These are phyloP conservation scores for Brassicogethes aeneus DNA, from an alignment of 2,888 invertebrate genomes.

Conservation along the genomic window DNA sequence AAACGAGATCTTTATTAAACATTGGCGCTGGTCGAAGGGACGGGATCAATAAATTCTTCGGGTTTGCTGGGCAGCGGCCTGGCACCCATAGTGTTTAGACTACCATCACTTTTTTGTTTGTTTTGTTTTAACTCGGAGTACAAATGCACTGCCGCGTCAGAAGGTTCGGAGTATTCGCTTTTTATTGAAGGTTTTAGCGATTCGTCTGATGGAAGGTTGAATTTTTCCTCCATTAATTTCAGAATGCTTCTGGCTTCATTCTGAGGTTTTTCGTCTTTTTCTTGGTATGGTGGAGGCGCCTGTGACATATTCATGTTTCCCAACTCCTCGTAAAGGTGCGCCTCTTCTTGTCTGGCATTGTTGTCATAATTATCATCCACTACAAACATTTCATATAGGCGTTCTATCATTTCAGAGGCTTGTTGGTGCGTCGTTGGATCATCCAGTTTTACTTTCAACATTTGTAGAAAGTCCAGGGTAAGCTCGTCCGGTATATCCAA, in stretches of 20 bases:
- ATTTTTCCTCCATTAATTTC: conserved; percentile 51
- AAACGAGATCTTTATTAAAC: neutral
- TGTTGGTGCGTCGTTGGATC: conserved; percentile 65
- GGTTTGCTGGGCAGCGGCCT: conserved; percentile 60
- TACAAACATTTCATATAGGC: conserved; percentile 64
- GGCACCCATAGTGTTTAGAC: conserved; percentile 40
- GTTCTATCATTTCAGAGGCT: conserved; percentile 68
- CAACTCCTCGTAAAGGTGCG: conserved; percentile 41
- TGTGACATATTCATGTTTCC: conserved; percentile 50
- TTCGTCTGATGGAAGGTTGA: conserved; percentile 31
- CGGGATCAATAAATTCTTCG: conserved; percentile 14
- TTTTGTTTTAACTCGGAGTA: conserved; percentile 48
- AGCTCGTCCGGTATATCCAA: conserved; percentile 63
- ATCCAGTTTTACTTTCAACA: conserved; percentile 57
- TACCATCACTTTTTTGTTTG: conserved; percentile 1
- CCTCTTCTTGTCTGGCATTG: conserved; percentile 40
- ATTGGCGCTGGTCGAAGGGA: conserved; percentile 20
- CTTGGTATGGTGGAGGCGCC: conserved; percentile 47
- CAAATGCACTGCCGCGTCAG: conserved; percentile 45
- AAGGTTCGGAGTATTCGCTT: conserved; percentile 49
- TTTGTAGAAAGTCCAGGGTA: conserved; percentile 62
- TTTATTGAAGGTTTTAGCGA: conserved; percentile 24
- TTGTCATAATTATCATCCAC: conserved; percentile 57
- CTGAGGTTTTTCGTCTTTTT: conserved; percentile 34
- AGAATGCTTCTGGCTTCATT: conserved; percentile 48